Evolutionary conservation across 2,888 invertebrate genomes (phyloP).

Genomic region (Conus canariensis): DNA sequence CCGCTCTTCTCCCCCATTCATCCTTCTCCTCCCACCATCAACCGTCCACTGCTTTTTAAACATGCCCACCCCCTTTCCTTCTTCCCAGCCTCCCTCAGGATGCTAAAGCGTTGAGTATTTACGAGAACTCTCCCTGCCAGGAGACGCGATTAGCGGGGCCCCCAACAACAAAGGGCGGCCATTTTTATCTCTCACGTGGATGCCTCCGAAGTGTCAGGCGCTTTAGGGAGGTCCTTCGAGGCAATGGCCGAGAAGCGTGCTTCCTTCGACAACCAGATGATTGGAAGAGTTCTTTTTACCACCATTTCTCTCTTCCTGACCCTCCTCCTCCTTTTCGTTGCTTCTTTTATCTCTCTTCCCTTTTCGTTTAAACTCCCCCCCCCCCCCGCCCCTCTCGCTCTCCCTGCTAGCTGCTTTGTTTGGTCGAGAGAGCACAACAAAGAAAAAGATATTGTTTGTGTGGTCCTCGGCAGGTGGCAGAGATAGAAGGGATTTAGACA

Average conservation of each 20-base stretch:
- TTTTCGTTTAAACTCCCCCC: background rate
- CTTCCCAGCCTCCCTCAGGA: background rate
- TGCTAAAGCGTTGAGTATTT: slow-evolving; percentile 15
- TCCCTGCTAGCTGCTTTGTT: no score
- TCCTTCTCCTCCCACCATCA: background rate
- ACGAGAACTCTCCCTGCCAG: background rate
- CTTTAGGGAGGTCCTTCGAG: background rate
- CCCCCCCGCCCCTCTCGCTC: no score
- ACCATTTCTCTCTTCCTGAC: background rate
- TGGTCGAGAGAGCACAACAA: no score
- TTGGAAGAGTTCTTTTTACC: background rate
- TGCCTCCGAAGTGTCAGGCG: background rate
- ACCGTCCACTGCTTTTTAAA: background rate
- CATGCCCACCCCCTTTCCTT: no score
- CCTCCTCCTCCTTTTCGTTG: no score
- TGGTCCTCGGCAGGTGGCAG: background rate
- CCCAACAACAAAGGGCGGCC: slow-evolving; percentile 1
- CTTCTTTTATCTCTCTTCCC: background rate
- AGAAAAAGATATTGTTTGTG: background rate
- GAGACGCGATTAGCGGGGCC: background rate
- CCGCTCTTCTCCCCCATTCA: background rate
- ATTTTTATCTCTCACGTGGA: slow-evolving; percentile 12
- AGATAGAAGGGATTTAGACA: no score
- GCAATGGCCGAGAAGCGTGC: background rate
- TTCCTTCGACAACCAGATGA: background rate